Conservation (phyloP, 2,888 invertebrate genomes). For the Oscheius sp. region DNA sequence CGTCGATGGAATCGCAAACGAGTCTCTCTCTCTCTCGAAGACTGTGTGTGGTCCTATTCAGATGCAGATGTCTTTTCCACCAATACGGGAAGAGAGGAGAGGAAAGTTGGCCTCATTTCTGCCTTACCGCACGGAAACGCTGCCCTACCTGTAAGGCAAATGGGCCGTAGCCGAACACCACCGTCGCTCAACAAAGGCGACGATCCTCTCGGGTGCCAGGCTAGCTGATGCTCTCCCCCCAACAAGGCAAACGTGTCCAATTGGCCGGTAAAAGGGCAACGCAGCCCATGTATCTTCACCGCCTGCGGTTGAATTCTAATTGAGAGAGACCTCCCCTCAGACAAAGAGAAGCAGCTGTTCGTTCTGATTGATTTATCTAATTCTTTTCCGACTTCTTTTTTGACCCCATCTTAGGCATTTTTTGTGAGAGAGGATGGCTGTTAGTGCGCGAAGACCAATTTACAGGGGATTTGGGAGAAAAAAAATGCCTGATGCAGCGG, state of each 20-base stretch:
- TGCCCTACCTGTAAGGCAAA: conserved; percentile 3
- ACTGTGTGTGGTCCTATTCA: conserved; percentile 23
- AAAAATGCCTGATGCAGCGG: conserved; percentile 9
- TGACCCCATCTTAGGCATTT: background rate
- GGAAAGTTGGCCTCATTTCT: background rate
- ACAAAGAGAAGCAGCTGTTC: background rate
- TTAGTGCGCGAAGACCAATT: conserved; percentile 11
- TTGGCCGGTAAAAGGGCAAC: conserved; percentile 18
- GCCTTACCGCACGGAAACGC: conserved; percentile 11
- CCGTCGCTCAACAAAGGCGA: background rate
- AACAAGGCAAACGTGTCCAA: conserved; percentile 1
- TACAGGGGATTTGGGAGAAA: conserved; percentile 15
- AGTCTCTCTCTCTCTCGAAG: conserved; percentile 13
- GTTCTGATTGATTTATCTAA: background rate
- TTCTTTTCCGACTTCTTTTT: background rate
- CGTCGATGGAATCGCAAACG: conserved; percentile 21
- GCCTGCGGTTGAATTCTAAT: background rate
- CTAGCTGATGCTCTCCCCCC: background rate
- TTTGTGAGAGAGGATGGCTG: background rate
- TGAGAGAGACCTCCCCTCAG: background rate
- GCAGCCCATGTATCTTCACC: background rate
- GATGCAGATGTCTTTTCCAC: conserved; percentile 14
- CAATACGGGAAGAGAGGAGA: background rate
- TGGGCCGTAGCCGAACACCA: conserved; percentile 2
- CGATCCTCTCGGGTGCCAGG: conserved; percentile 10